A percentile compares a stretch with the other conserved stretches of the same genome.
Conservation (phyloP, 2,888 invertebrate genomes). For the Apodemia mormo region DNA sequence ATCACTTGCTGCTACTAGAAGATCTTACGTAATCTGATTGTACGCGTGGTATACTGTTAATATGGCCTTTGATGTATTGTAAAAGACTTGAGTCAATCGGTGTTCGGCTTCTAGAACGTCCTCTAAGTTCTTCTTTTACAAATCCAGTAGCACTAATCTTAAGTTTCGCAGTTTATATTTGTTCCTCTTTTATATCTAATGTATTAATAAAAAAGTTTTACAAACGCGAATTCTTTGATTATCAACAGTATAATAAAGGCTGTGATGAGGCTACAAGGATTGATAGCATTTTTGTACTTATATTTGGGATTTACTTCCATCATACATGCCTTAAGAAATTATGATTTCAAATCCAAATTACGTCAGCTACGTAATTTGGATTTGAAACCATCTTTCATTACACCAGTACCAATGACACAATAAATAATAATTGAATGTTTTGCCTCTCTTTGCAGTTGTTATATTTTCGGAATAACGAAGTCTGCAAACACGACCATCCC, state of each 20-base stretch:
- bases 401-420: background rate
- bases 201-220: background rate
- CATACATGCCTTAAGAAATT: background rate
- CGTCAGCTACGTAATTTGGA: background rate
- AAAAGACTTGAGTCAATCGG: no score
- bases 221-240: background rate
- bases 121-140: no score
- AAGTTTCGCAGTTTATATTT: no score
- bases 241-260: background rate
- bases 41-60: no score
- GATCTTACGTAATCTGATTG: no score
- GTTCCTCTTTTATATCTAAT: background rate
- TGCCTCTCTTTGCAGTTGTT: background rate
- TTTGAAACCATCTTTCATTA: no score
- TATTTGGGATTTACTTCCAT: background rate
- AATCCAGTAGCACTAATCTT: no score
- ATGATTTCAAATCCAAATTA: background rate
- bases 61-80: no score
- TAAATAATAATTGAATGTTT: background rate
- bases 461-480: background rate
- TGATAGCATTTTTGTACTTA: no score
- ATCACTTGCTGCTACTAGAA: no score
- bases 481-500: background rate
- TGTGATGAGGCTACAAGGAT: background rate
- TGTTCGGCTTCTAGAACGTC: no score